Evolutionary conservation across 2,797 vertebrate species (phyloP).

Genomic region (Lithobates sylvaticus): DNA sequence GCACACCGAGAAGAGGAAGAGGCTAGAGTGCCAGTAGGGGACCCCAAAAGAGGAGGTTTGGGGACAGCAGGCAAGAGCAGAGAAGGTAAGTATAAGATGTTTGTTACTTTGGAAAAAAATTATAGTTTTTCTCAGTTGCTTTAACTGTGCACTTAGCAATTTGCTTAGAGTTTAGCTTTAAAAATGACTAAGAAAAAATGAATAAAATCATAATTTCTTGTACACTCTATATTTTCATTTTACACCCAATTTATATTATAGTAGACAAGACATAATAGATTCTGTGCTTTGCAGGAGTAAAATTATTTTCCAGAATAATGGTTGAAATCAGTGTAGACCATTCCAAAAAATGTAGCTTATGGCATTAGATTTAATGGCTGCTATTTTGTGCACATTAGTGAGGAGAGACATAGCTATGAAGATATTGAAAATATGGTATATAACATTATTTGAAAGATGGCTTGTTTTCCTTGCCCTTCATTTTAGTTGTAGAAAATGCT

Average conservation of each 20-base stretch:
- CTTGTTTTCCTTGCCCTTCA: background rate
- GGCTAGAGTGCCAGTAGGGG: too few relatives aligned
- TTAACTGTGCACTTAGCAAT: too few relatives aligned
- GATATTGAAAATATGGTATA: background rate
- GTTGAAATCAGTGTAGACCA: background rate
- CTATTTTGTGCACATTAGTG: slow-evolving; percentile 14
- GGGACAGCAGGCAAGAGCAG: too few relatives aligned
- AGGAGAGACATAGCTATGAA: slow-evolving; percentile 2
- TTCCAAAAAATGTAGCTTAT: background rate
- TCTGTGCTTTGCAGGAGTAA: background rate
- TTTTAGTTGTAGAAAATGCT: background rate
- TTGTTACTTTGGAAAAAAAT: too few relatives aligned
- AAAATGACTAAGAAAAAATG: background rate
- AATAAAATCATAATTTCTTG: background rate
- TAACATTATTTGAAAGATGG: background rate
- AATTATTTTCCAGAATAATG: slow-evolving; percentile 8
- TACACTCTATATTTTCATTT: background rate
- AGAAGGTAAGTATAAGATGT: too few relatives aligned
- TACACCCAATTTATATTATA: background rate
- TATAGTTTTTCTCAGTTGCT: too few relatives aligned
- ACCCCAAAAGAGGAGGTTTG: too few relatives aligned
- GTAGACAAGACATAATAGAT: background rate
- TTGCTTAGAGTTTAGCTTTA: too few relatives aligned
- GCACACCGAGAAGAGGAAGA: too few relatives aligned
- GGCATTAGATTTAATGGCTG: slow-evolving; percentile 13